phyloP scores from a whole-genome alignment of 2,113 vertebrate species.

The Lophochroa leadbeateri region DNA sequence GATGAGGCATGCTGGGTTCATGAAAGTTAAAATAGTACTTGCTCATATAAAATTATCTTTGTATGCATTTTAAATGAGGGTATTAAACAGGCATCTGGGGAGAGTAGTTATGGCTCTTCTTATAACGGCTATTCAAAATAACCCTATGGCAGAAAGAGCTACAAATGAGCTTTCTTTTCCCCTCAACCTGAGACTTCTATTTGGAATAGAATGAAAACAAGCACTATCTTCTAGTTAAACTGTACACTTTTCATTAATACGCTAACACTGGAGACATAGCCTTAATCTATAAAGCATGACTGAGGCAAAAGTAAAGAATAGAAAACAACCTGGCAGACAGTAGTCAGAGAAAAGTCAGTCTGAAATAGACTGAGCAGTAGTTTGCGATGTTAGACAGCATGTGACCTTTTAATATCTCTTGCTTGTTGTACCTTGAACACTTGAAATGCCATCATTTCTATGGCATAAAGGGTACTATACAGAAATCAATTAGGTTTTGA shows the following conservation, averaged over 20 bases:
- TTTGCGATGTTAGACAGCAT: background rate
- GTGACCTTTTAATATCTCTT: slow-evolving; percentile 33
- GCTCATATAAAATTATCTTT: background rate
- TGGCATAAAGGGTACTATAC: background rate
- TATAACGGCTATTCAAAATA: background rate
- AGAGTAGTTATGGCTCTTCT: background rate
- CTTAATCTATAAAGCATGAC: background rate
- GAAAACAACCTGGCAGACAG: background rate
- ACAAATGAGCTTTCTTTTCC: background rate
- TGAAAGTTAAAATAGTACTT: background rate
- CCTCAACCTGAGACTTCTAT: background rate
- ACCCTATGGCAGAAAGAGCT: background rate
- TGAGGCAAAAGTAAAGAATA: background rate
- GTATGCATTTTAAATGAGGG: background rate
- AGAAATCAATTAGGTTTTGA: background rate
- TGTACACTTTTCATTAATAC: background rate
- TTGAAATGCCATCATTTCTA: background rate
- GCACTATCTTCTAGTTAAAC: background rate
- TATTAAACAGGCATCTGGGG: background rate
- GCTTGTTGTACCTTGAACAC: background rate
- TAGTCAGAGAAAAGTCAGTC: background rate
- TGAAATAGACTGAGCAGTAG: background rate
- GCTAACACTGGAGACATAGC: background rate
- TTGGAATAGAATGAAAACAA: background rate
- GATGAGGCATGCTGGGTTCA: background rate